Evolutionary conservation across 1,140 invertebrate genomes (phyloP), one percentile per base, ranked within the genome.

Genomic region (Sitobion miscanthi): DNA sequence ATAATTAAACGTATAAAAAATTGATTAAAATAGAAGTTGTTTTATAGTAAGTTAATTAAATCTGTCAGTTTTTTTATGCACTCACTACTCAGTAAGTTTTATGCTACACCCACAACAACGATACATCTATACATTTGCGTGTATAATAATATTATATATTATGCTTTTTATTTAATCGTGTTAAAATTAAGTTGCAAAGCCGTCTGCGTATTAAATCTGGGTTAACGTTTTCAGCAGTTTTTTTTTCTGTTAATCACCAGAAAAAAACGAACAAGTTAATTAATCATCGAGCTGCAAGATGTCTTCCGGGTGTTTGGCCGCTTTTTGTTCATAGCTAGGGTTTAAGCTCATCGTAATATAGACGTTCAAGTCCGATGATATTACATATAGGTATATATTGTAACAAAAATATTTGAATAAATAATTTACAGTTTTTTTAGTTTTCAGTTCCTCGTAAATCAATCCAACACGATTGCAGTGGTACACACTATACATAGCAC

Each of bases 31-130:
- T 77, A 77, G n/a, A 77, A 77, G 30, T 77, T n/a, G n/a, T 7
- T 77, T 20, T 77, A 77, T 77, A 69, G 62, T 17, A n/a, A n/a
- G 62, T 77, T 77, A 77, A 77, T 77, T 77, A 77, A 77, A 77
- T 30, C 30, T 17, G 30, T n/a, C 62, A n/a, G 62, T 77, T 77
- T 5, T n/a, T 77, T n/a, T 54, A n/a, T 77, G 62, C 14, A 77
- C 62, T 6, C n/a, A n/a, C 0, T 77, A 77, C 62, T 6, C 17
- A n/a, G 1, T 77, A 77, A 14, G 62, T 69, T 5, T 30, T 25
- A 62, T n/a, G n/a, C 14, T 77, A n/a, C 30, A 77, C 62, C 14
- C 62, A n/a, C 62, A 77, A 77, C 5, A 17, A n/a, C 30, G 62
- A 77, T 77, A 77, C 3, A n/a, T 69, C 62, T n/a, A 69, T 69